Percentiles rank a stretch among this genome's conserved stretches.
Evolutionary conservation across 2,888 invertebrate species (phyloP).

Genomic region (Malacosoma neustria): DNA sequence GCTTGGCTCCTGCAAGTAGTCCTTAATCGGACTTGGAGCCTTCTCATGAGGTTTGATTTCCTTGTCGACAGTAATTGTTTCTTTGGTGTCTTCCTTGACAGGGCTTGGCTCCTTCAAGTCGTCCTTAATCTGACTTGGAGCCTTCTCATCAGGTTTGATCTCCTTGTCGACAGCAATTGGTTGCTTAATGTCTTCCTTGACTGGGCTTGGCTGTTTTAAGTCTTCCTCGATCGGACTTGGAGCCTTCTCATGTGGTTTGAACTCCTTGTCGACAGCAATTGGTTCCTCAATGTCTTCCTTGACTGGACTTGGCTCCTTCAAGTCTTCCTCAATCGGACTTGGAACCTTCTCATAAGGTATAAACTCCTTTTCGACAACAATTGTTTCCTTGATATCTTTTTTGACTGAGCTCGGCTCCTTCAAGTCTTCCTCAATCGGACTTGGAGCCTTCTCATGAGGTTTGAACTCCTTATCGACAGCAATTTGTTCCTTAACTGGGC

Average conservation of each 20-base stretch:
- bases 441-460: neutral
- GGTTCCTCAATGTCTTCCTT: neutral
- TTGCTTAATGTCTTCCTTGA: conserved; percentile 1
- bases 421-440: neutral
- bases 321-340: neutral
- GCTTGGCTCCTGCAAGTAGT: neutral
- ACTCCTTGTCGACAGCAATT: neutral
- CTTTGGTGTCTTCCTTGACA: conserved; percentile 2
- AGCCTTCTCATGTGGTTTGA: conserved; percentile 8
- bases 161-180: neutral
- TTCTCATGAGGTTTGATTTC: conserved; percentile 5
- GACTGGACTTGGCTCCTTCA: neutral
- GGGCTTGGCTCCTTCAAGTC: neutral
- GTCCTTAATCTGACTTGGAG: neutral
- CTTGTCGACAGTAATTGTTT: conserved; percentile 1
- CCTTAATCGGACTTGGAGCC: neutral
- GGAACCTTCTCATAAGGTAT: conserved; percentile 1
- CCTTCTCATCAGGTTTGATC: neutral
- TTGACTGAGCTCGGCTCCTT: conserved; percentile 1
- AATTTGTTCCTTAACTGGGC: conserved; percentile 1
- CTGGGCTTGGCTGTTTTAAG: conserved; percentile 6
- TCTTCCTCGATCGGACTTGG: conserved; percentile 3
- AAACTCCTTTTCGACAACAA: neutral
- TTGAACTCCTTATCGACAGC: neutral
- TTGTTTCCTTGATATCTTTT: neutral